Conservation (phyloP, 64 coral and sea anemone genomes). For the Astreopora myriophthalma region DNA sequence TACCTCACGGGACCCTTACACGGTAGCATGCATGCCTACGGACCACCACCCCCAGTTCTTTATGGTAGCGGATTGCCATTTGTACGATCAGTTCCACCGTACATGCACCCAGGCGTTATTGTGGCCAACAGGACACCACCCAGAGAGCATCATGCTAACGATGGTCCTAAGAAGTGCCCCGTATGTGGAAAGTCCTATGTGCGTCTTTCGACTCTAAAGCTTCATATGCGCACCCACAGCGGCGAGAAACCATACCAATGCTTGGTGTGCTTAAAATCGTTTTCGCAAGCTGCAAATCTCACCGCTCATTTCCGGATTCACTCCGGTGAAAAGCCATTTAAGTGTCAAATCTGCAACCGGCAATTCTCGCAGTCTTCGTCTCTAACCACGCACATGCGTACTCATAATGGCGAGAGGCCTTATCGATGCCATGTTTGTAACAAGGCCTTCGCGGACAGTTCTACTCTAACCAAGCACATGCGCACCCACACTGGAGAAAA, state of each 20-base stretch:
- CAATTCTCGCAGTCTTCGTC: constrained; percentile 71
- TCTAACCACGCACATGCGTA: constrained; percentile 71
- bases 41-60: background rate
- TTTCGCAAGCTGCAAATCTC: constrained; percentile 67
- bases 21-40: background rate
- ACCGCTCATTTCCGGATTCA: constrained; percentile 71
- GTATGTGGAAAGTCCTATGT: constrained; percentile 64
- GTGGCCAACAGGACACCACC: background rate
- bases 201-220: constrained; percentile 36
- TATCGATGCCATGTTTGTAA: constrained; percentile 50
- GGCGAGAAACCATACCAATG: constrained; percentile 68
- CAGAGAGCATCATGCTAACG: background rate
- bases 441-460: constrained; percentile 57
- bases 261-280: constrained; percentile 37
- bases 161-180: constrained; percentile 65
- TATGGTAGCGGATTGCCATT: constrained; percentile 3
- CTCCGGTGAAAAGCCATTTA: constrained; percentile 74
- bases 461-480: constrained; percentile 67
- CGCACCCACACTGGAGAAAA: constrained; percentile 64
- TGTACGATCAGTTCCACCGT: background rate
- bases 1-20: background rate
- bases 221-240: constrained; percentile 60
- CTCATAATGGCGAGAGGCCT: constrained; percentile 58
- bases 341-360: constrained; percentile 49
- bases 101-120: constrained; percentile 9